A percentile compares a stretch with the other conserved stretches of the same genome.
These are phyloP conservation scores for Malurus splendens DNA, from an alignment of 2,797 vertebrate genomes.

Conservation along the genomic window DNA sequence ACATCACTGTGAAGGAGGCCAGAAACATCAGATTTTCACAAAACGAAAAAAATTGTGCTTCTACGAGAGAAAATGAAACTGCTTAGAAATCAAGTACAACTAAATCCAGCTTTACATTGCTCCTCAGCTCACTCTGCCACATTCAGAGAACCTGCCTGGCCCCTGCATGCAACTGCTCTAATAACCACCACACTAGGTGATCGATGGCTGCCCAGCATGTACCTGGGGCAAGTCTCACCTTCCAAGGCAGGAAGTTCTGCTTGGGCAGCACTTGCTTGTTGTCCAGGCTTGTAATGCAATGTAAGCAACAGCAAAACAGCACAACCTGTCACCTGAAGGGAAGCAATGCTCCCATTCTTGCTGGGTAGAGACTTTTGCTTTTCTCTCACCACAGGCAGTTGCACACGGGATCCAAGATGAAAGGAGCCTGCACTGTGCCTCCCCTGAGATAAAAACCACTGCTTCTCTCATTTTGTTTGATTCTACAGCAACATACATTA, in stretches of 20 bases:
- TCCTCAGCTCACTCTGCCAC: neutral
- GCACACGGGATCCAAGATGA: rapidly evolving
- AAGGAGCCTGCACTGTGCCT: neutral
- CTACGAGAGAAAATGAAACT: neutral
- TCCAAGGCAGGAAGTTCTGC: neutral
- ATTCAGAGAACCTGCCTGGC: neutral
- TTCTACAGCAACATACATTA: neutral
- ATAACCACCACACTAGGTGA: neutral
- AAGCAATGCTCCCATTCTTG: neutral
- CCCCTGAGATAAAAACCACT: too few relatives aligned
- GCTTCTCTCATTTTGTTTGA: neutral
- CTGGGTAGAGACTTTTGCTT: neutral
- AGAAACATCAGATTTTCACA: neutral
- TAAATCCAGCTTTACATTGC: neutral
- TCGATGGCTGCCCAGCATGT: neutral
- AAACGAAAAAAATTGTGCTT: neutral
- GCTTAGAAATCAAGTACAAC: neutral
- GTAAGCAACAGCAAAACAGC: neutral
- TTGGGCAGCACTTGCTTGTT: neutral
- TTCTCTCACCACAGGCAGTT: neutral
- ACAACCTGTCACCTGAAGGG: neutral
- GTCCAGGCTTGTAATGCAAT: neutral
- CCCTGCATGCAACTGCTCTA: neutral
- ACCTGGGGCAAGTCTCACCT: neutral
- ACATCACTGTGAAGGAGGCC: neutral